Evolutionary conservation across 2,888 invertebrate genomes (phyloP), one percentile per base, ranked within the genome.

Genomic region (Ochropleura plecta): DNA sequence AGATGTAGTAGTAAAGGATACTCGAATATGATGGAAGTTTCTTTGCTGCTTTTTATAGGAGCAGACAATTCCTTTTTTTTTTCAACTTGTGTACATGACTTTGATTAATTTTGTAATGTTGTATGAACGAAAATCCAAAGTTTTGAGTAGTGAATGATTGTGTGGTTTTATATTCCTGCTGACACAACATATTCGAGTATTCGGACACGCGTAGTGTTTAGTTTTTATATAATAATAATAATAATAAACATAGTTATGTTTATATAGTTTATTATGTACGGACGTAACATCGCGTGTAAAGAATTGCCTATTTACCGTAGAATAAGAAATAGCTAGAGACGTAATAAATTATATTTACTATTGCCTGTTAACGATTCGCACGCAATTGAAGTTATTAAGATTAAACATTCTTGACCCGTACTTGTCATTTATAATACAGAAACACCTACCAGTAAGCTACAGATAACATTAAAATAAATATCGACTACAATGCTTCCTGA

Each of bases 261-360:
- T 92, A 85, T 90, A 93, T 89, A 93, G 93, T 93, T 92, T 93
- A 94, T 93, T 91, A 85, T 84, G 87, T 89, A 91, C 89, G 86
- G 87, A 90, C 88, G 60, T 74, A 69, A 78, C 73, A 78, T 82
- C 79, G 79, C 84, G 79, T 89, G 82, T 89, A 89, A 88, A 81
- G 82, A 88, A 86, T 85, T 88, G 88, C 88, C 88, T 90, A 88
- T 88, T 84, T 82, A 84, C 83, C 81, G 72, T 84, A 87, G 83
- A 60, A 18, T 76, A 82, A 79, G 79, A 70, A 55, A 78, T 83
- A 84, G 78, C 76, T 86, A 82, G 85, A 76, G 62, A 80, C 71
- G 51, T 76, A 86, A 80, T 81, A 79, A 84, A 85, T 83, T 84
- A 85, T 87, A 87, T 85, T 84, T 79, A 85, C 76, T 73, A 66